Conservation (phyloP, 2,888 invertebrate species). For the Drosophila greeni region DNA sequence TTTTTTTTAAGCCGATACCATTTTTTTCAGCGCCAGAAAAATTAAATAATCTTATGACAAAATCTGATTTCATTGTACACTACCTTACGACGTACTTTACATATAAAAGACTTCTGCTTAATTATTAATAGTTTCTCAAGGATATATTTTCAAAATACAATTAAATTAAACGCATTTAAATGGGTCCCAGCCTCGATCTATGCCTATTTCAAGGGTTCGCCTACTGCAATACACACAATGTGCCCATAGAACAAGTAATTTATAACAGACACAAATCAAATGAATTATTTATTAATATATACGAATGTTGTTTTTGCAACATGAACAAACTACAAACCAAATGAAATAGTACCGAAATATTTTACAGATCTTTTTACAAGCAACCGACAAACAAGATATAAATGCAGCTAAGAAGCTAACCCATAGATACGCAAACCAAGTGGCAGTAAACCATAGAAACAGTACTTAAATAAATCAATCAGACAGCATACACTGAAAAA, state of each 20-base stretch:
- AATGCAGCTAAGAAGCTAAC: constrained; percentile 3
- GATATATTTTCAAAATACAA: not conserved
- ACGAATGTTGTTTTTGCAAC: constrained; percentile 68
- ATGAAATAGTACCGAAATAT: constrained; percentile 73
- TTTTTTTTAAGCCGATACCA: too few species aligned
- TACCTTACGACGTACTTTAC: not conserved
- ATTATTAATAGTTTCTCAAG: not conserved
- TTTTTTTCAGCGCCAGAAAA: too few species aligned
- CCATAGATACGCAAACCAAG: constrained; percentile 19
- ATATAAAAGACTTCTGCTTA: not conserved
- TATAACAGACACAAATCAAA: constrained; percentile 58
- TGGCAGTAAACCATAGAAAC: constrained; percentile 21
- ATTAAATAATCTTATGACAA: not conserved
- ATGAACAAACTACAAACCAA: constrained; percentile 50
- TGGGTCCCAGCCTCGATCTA: constrained; percentile 15
- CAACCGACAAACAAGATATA: constrained; percentile 29
- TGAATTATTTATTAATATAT: constrained; percentile 70
- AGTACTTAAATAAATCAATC: constrained; percentile 16
- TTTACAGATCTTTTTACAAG: constrained; percentile 71
- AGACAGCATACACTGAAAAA: constrained; percentile 27
- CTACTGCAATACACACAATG: constrained; percentile 71
- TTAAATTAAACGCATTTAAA: not conserved
- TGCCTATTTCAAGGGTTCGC: constrained; percentile 14
- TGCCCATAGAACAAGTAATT: constrained; percentile 76
- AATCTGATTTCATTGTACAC: not conserved